phyloP scores from a whole-genome alignment of 2,113 vertebrate species.

The Cyprinodon variegatus region DNA sequence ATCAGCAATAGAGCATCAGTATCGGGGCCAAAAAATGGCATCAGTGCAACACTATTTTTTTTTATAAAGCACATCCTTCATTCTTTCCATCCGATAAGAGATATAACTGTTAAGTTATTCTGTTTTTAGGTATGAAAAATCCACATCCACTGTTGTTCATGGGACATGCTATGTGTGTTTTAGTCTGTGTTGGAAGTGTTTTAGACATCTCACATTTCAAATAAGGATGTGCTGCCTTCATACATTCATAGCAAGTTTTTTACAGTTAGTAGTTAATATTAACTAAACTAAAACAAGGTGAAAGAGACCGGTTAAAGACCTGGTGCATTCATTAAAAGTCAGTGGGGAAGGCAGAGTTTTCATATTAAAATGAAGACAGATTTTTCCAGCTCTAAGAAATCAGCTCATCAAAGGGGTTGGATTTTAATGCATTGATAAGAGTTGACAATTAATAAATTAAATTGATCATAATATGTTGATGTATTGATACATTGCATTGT shows the following conservation, averaged over 20 bases:
- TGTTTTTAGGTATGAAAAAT: not conserved
- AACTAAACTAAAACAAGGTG: not conserved
- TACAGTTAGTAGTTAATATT: not conserved
- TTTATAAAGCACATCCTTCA: too few relatives aligned
- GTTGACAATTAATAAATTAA: not conserved
- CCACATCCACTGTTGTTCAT: too few relatives aligned
- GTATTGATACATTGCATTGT: not conserved
- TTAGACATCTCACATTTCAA: not conserved
- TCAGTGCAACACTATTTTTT: too few relatives aligned
- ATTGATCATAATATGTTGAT: not conserved
- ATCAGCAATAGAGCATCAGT: too few relatives aligned
- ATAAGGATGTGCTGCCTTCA: not conserved
- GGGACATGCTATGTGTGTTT: too few relatives aligned
- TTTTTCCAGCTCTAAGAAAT: not conserved
- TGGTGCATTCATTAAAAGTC: too few relatives aligned
- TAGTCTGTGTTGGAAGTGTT: too few relatives aligned
- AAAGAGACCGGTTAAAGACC: not conserved
- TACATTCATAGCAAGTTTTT: not conserved
- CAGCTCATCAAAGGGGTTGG: not conserved
- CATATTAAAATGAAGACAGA: too few relatives aligned
- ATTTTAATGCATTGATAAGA: not conserved
- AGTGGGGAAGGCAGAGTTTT: too few relatives aligned
- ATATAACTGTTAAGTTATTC: not conserved
- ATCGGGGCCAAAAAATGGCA: too few relatives aligned
- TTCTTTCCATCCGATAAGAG: not conserved